These are phyloP conservation scores for Guaruba guarouba DNA, from an alignment of 2,113 vertebrate species.

Conservation along the genomic window DNA sequence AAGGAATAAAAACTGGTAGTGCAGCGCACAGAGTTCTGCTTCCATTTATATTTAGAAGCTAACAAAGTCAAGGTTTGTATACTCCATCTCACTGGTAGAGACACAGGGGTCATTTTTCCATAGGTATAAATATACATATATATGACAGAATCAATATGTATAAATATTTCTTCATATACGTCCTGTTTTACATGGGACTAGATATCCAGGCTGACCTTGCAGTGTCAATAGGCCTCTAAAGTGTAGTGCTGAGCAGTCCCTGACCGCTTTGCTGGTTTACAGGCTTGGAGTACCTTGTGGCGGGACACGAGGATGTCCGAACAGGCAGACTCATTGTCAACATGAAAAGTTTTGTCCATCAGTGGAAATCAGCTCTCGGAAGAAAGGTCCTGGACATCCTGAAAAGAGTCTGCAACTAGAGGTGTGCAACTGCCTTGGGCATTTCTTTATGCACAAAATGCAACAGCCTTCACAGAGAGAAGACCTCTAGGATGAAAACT, in stretches of 20 bases:
- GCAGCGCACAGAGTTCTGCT: not conserved
- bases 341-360: constrained; percentile 97
- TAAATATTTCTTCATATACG: not conserved
- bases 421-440: not conserved
- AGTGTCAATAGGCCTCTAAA: not conserved
- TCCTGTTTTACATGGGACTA: not conserved
- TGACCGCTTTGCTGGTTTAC: constrained; percentile 36
- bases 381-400: constrained; percentile 89
- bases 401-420: constrained; percentile 87
- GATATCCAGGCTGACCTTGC: not conserved
- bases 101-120: not conserved
- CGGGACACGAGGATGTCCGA: constrained; percentile 87
- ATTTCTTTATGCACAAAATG: constrained; percentile 57
- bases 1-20: not conserved
- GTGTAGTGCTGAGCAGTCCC: not conserved
- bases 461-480: constrained; percentile 41
- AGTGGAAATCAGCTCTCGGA: constrained; percentile 88
- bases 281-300: constrained; percentile 93
- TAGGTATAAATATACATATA: not conserved
- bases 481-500: constrained; percentile 70
- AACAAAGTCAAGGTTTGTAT: not conserved
- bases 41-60: not conserved
- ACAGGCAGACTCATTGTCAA: constrained; percentile 89
- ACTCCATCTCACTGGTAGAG: not conserved
- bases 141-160: not conserved